Evolutionary conservation across 2,797 vertebrate genomes (phyloP), one percentile per base, ranked within the genome.

Genomic region (Brachyalestes nurse): DNA sequence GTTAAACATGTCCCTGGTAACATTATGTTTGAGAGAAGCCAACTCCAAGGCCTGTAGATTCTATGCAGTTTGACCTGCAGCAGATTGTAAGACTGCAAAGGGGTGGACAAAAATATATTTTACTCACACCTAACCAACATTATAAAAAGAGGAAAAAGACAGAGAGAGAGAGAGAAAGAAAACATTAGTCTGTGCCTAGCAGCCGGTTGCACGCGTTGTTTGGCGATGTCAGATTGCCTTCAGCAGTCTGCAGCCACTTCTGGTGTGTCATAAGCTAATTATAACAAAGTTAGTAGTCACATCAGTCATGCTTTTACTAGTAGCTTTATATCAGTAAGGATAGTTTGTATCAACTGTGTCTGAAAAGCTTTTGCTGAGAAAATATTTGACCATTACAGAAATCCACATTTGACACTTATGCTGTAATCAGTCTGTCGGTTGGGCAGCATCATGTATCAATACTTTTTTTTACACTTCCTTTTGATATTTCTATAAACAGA

Each of bases 361-460:
- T 77, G 67, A 79, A 80, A 34, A 80, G 53, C 53, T 69, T 51
- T 62, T 66, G 69, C 74, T 45, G 67, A 80, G 10, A 40, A 1
- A 78, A 66, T 81, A 83, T 28, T 78, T 78, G 84, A 69, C 69
- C 80, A 79, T 45, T 60, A 25, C 25, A 67, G 66, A 84, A 79
- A 67, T 64, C 45, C 34, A 69, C 66, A 79, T 82, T 82, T 80
- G 51, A 75, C 65, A 67, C 60, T 58, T 55, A 23, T 72, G 51
- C 70, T 71, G 81, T 80, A 67, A 60, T 13, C 4, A 5, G 21
- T 28, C 10, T 21, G 55, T 57, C 47, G 55, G 7, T 21, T 21
- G n/a, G 21, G 21, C 55, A 21, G 21, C 21, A 58, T 8, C 2
- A n/a, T 21, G 4, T 21, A n/a, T 58, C 7, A 4, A 60, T 9